Base-by-base conservation (phyloP, 1,140 invertebrate genomes). In the Zelostemma sp. region DNA sequence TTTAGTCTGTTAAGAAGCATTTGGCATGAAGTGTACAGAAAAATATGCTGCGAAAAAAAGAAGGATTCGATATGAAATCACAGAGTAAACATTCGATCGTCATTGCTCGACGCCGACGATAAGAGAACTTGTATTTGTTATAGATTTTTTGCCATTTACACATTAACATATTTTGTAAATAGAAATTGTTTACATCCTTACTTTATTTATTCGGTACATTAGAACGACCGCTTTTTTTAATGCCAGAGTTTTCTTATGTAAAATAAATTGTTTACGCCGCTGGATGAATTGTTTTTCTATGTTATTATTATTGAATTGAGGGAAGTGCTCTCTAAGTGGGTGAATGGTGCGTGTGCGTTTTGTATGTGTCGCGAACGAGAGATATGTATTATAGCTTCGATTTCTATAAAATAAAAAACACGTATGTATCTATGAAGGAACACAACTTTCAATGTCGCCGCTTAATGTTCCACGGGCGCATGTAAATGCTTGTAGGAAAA, bases 151-250 rank as follows among this genome's bases (percentile, higher is more conserved):
- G 76, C 77, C 80, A 81, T 81, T 82, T 82, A 77, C 75, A 81
- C 80, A 78, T 81, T 82, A 81, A 77, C 75, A 81, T 80, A 78
- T 75, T 81, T 75, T 84, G 83, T 85, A 85, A 83, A 85, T 85
- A 85, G 73, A 71, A 71, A 81, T 85, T 75, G 80, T 83, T 84
- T 85, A 80, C 82, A 76, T 81, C 80, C 78, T 77, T 80, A 79
- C 71, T 74, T 82, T 81, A 84, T 85, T 85, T 85, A 85, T 85
- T 85, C 80, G 66, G 77, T 73, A 78, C 57, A 57, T 68, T 63
- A 33, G 74, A 74, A 79, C 73, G 69, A 77, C 73, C 74, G 70
- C 78, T 74, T 73, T 76, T 74, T 76, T 72, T 63, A 64, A 64
- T 73, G 56, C 51, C 50, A 55, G 48, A 73, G 48, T 70, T 68